Evolutionary conservation across 2,797 vertebrate species (phyloP).

Genomic region (Tachyglossus aculeatus): DNA sequence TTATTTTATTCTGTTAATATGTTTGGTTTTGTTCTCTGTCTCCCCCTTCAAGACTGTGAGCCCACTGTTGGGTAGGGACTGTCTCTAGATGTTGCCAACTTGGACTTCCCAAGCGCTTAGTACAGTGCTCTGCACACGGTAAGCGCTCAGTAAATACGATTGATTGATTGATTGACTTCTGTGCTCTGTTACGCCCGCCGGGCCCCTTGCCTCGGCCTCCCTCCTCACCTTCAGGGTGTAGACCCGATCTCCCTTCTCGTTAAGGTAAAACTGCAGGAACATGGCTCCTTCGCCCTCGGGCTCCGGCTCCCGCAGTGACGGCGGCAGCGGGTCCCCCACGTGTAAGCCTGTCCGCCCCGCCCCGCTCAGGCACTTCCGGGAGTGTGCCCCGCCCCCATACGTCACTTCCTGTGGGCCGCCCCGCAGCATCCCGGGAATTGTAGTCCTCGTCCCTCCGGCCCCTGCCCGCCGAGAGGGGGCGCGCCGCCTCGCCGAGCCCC

Average conservation of each 20-base stretch:
- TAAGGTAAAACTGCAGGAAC: conserved; percentile 87
- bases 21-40: no score
- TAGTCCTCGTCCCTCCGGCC: conserved; percentile 15
- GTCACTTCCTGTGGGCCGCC: background rate
- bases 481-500: no score
- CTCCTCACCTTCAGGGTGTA: conserved; percentile 87
- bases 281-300: conserved; percentile 52
- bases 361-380: accelerated
- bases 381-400: background rate
- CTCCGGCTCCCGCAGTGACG: no score
- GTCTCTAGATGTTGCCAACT: no score
- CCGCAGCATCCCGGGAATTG: conserved; percentile 40
- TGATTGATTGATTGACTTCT: no score
- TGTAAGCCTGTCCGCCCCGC: background rate
- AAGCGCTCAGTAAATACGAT: no score
- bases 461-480: conserved; percentile 7
- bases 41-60: no score
- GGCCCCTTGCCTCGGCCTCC: background rate
- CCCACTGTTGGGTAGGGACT: no score
- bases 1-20: no score
- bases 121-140: no score
- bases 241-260: conserved; percentile 82
- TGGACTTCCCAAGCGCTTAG: no score
- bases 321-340: no score
- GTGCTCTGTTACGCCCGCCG: background rate